These are phyloP conservation scores for Micoletzkya japonica DNA, from an alignment of 2,888 invertebrate species.

Conservation along the genomic window DNA sequence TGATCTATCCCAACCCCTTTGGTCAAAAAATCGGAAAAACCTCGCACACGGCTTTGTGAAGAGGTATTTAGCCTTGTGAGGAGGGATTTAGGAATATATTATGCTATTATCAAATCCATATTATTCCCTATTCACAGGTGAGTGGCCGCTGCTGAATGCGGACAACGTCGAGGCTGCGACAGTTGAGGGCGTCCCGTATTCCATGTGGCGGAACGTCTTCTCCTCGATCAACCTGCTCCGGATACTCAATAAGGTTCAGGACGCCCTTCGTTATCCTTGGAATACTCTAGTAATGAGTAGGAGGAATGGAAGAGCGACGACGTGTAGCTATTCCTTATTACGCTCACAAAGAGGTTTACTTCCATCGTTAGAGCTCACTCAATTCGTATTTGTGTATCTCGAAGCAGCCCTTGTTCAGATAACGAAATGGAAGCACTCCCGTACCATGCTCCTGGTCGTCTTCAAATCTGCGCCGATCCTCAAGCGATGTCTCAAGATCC, in stretches of 20 bases:
- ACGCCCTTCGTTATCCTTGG: not conserved
- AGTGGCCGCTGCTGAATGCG: slow-evolving; percentile 57
- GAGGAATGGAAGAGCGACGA: too few relatives aligned
- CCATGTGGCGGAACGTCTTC: slow-evolving; percentile 96
- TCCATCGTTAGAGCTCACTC: not conserved
- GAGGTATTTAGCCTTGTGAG: too few relatives aligned
- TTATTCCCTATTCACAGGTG: slow-evolving; percentile 51
- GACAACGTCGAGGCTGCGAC: slow-evolving; percentile 53
- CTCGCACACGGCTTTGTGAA: too few relatives aligned
- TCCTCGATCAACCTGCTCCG: slow-evolving; percentile 93
- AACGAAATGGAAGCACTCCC: slow-evolving; percentile 27
- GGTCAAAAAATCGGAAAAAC: not conserved
- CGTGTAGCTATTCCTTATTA: too few relatives aligned
- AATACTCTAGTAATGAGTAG: not conserved
- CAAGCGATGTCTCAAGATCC: slow-evolving; percentile 85
- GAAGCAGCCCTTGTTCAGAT: not conserved
- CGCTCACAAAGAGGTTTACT: too few relatives aligned
- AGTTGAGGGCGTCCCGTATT: slow-evolving; percentile 66
- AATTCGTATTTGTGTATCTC: not conserved
- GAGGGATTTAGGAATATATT: not conserved
- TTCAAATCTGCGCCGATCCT: slow-evolving; percentile 98
- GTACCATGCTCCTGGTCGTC: slow-evolving; percentile 87
- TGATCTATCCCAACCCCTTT: not conserved
- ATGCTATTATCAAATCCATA: not conserved
- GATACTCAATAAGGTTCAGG: slow-evolving; percentile 85